A percentile compares a stretch with the other conserved stretches of the same genome.
phyloP scores from a whole-genome alignment of 2,888 invertebrate genomes.

The Campoletis raptor region DNA sequence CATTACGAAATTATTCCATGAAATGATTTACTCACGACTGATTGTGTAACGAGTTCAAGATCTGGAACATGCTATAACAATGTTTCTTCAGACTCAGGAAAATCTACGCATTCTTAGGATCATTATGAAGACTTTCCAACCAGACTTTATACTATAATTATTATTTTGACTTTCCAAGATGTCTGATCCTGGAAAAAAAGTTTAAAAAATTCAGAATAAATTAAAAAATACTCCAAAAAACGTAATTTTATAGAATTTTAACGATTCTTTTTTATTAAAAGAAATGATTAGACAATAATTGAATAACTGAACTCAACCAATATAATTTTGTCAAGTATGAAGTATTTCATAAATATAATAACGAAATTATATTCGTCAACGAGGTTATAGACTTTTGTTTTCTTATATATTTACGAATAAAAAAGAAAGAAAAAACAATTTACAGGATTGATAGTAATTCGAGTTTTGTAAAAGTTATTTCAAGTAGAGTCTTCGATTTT shows the following conservation, averaged over 20 bases:
- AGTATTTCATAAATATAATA: neutral
- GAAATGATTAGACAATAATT: neutral
- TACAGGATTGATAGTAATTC: neutral
- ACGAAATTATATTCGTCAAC: neutral
- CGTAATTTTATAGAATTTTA: neutral
- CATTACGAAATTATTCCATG: neutral
- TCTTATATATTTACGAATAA: neutral
- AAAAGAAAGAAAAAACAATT: neutral
- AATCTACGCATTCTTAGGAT: neutral
- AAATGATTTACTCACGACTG: neutral
- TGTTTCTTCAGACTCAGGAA: neutral
- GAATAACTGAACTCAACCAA: neutral
- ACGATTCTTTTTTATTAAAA: neutral
- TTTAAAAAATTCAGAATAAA: neutral
- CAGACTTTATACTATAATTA: neutral
- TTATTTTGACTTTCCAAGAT: neutral
- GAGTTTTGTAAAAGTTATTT: neutral
- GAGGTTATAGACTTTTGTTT: neutral
- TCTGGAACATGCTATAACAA: neutral
- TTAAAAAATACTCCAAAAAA: neutral
- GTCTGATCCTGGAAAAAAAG: neutral
- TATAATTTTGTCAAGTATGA: neutral
- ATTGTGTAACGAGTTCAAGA: neutral
- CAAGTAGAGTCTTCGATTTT: neutral
- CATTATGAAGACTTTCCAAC: neutral